Percentiles rank a stretch among this genome's conserved stretches.
Conservation (phyloP, 2,113 vertebrate genomes). For the Microtus pennsylvanicus region DNA sequence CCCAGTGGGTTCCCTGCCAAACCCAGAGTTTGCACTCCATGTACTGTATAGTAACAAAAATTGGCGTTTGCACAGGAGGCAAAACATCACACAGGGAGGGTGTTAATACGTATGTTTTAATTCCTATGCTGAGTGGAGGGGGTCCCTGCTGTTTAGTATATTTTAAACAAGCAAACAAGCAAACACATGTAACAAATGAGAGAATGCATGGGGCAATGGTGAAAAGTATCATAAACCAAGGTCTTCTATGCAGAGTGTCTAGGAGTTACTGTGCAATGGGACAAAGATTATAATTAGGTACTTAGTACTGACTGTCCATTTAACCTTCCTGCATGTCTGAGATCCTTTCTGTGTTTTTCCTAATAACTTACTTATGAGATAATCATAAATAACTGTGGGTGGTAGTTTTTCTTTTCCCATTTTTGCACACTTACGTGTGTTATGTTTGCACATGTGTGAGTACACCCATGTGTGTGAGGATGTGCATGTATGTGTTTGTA, state of each 20-base stretch:
- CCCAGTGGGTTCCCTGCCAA: background rate
- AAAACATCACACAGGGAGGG: background rate
- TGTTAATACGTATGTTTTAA: slow-evolving; percentile 9
- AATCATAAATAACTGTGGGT: background rate
- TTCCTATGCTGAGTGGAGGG: background rate
- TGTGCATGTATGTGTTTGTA: background rate
- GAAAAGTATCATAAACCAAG: background rate
- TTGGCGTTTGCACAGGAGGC: background rate
- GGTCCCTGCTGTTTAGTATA: background rate
- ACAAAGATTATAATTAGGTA: background rate
- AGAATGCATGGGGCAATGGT: background rate
- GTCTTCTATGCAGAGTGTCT: background rate
- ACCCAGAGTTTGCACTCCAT: background rate
- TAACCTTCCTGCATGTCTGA: background rate
- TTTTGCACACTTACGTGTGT: background rate
- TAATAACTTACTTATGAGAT: background rate
- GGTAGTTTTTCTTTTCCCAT: background rate
- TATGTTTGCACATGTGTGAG: background rate
- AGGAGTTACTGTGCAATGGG: background rate
- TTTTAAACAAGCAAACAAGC: slow-evolving; percentile 45
- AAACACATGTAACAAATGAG: background rate
- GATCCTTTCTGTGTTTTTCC: background rate
- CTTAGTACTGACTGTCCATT: background rate
- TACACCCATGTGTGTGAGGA: background rate
- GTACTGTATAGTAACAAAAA: background rate